Conservation (phyloP, 2,888 invertebrate genomes). For the Boloria euphrosyne region DNA sequence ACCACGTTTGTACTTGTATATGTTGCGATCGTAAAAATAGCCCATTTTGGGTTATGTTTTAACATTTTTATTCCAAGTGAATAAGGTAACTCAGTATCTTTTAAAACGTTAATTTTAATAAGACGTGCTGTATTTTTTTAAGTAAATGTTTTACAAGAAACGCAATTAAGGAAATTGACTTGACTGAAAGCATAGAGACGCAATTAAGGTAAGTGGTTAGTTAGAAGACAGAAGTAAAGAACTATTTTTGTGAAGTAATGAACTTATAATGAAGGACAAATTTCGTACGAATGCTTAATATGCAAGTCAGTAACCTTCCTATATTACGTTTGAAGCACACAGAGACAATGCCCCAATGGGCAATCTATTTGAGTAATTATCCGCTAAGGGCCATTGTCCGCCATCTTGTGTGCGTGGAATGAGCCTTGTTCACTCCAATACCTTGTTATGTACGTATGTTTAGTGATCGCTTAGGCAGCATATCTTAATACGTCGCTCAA, state of each 20-base stretch:
- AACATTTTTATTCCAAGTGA: conserved; percentile 5
- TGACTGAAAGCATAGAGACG: conserved; percentile 17
- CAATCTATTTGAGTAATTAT: conserved; percentile 83
- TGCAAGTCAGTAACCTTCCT: conserved; percentile 61
- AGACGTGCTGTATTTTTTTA: conserved; percentile 4
- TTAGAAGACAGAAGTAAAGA: conserved; percentile 10
- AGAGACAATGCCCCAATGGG: conserved; percentile 80
- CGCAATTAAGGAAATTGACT: conserved; percentile 24
- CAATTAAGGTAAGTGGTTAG: conserved; percentile 25
- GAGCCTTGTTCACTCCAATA: conserved; percentile 75
- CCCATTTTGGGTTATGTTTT: conserved; percentile 4
- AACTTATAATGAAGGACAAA: conserved; percentile 31
- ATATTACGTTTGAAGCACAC: conserved; percentile 64
- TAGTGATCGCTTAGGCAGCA: conserved; percentile 46
- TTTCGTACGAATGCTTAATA: conserved; percentile 51
- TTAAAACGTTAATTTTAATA: conserved; percentile 5
- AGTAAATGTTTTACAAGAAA: conserved; percentile 18
- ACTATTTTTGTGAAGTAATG: conserved; percentile 24
- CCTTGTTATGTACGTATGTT: conserved; percentile 73
- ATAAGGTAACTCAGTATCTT: not conserved
- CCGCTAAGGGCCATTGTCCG: conserved; percentile 81
- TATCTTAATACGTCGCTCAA: conserved; percentile 24
- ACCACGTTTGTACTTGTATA: conserved; percentile 15
- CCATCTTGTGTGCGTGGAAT: conserved; percentile 79
- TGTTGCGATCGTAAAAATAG: conserved; percentile 15